These are phyloP conservation scores for Psittacula derbiana DNA, from an alignment of 2,797 vertebrate genomes.

Conservation along the genomic window DNA sequence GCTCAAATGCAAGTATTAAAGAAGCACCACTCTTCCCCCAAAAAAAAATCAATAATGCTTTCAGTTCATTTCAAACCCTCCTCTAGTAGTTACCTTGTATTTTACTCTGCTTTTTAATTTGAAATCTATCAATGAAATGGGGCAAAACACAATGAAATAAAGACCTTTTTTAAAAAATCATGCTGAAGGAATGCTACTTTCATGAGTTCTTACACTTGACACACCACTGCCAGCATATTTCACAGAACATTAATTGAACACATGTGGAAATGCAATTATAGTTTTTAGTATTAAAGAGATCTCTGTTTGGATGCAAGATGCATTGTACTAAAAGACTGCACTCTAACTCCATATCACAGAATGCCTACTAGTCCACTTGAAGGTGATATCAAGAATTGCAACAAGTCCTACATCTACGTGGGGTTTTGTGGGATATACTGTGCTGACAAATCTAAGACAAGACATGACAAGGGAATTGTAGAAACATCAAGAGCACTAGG, in stretches of 20 bases:
- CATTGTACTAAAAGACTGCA: not conserved
- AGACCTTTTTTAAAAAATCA: not conserved
- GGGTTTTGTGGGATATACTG: no score
- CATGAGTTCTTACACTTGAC: not conserved
- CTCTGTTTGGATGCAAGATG: not conserved
- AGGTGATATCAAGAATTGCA: not conserved
- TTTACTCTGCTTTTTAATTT: not conserved
- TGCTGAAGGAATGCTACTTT: not conserved
- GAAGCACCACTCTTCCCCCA: not conserved
- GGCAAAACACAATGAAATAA: not conserved
- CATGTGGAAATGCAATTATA: not conserved
- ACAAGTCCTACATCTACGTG: rapidly evolving
- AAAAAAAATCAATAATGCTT: not conserved
- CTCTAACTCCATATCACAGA: not conserved
- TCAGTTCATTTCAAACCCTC: not conserved
- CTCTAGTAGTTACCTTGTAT: not conserved
- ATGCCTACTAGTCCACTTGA: not conserved
- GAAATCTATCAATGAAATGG: not conserved
- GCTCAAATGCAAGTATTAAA: not conserved
- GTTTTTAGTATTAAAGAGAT: not conserved
- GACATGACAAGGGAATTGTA: not conserved
- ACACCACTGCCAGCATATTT: not conserved
- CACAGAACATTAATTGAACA: not conserved
- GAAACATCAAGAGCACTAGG: not conserved
- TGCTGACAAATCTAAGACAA: not conserved